These are phyloP conservation scores for Cyprinella venusta DNA, from an alignment of 2,797 vertebrate genomes.

Conservation along the genomic window DNA sequence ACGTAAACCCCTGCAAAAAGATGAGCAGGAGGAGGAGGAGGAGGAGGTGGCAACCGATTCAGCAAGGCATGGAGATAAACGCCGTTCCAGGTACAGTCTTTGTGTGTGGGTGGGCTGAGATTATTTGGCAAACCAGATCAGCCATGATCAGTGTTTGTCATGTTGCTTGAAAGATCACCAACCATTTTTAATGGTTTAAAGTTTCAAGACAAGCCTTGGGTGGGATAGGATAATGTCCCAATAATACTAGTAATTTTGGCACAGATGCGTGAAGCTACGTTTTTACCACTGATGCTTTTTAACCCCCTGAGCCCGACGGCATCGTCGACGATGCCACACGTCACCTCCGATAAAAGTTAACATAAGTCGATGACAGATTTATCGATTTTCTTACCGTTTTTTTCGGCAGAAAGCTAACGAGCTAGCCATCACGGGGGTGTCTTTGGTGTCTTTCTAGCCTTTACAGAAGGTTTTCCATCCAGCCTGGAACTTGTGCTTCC, in stretches of 20 bases:
- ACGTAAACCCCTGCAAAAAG: conserved; percentile 88
- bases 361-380: too few relatives aligned
- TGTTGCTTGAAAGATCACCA: not conserved
- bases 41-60: conserved; percentile 66
- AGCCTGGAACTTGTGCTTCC: too few relatives aligned
- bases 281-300: too few relatives aligned
- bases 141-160: not conserved
- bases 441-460: too few relatives aligned
- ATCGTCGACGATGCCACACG: too few relatives aligned
- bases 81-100: conserved; percentile 84
- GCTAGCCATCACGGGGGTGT: too few relatives aligned
- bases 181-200: not conserved
- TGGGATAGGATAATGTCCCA: not conserved
- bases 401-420: too few relatives aligned
- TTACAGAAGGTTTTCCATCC: too few relatives aligned
- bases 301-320: too few relatives aligned
- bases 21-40: conserved; percentile 82
- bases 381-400: too few relatives aligned
- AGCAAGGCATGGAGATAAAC: conserved; percentile 84
- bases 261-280: not conserved
- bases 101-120: not conserved
- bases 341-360: too few relatives aligned
- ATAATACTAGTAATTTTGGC: not conserved
- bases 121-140: not conserved
- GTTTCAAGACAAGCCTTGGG: not conserved